Conservation (phyloP, 2,888 invertebrate genomes). For the Platerodrilus igneus region DNA sequence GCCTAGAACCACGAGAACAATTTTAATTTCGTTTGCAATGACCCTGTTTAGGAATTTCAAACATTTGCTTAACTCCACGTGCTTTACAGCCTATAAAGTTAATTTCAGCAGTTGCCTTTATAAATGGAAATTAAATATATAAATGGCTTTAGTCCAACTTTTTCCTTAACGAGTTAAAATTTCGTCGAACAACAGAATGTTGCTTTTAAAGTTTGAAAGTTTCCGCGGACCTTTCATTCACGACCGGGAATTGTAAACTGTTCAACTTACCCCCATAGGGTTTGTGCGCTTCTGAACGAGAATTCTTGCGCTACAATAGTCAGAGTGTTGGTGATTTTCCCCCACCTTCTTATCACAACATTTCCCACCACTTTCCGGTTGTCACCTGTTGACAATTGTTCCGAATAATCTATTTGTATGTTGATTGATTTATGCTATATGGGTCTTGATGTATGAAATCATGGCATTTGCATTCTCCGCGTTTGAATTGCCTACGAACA, state of each 20-base stretch:
- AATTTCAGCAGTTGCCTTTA: no score
- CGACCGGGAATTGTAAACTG: slow-evolving; percentile 22
- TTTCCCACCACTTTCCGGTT: slow-evolving; percentile 27
- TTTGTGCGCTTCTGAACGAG: slow-evolving; percentile 22
- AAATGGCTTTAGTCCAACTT: no score
- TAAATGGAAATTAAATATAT: no score
- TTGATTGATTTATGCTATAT: slow-evolving; percentile 14
- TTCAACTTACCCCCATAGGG: slow-evolving; percentile 17
- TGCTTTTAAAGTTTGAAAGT: slow-evolving; percentile 8
- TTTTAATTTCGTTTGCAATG: no score
- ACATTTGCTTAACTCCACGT: no score
- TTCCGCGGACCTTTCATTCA: slow-evolving; percentile 22
- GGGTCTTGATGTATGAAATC: background rate
- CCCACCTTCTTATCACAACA: slow-evolving; percentile 25
- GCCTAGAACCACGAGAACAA: no score
- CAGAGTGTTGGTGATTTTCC: slow-evolving; percentile 20
- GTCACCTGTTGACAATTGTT: slow-evolving; percentile 38
- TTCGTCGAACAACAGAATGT: slow-evolving; percentile 2
- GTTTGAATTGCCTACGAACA: background rate
- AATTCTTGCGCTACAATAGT: slow-evolving; percentile 22
- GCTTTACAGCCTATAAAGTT: no score
- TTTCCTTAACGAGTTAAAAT: slow-evolving; percentile 1
- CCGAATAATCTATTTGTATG: slow-evolving; percentile 16
- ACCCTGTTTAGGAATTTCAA: no score
- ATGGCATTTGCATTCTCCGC: no score